phyloP scores from a whole-genome alignment of 2,888 invertebrate genomes.

The Drosophila barbarae region DNA sequence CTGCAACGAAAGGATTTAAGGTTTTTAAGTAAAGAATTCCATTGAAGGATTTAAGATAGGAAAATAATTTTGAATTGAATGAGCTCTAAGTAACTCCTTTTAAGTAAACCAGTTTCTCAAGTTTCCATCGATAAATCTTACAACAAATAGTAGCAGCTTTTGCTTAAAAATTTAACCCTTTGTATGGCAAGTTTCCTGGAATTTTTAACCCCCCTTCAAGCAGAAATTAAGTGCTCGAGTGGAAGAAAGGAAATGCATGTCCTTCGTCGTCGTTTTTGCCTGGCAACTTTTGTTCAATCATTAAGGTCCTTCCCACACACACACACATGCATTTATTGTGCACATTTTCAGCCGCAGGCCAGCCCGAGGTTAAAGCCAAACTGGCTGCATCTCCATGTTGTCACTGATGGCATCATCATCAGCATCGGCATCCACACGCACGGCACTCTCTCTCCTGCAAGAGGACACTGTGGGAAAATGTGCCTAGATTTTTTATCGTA shows the following conservation, averaged over 20 bases:
- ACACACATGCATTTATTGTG: conserved; percentile 16
- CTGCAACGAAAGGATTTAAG: conserved; percentile 81
- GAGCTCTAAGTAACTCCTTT: neutral
- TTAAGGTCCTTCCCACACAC: conserved; percentile 9
- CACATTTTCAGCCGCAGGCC: conserved; percentile 19
- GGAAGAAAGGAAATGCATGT: neutral
- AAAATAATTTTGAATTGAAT: neutral
- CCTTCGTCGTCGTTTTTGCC: neutral
- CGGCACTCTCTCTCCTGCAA: neutral
- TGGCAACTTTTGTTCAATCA: conserved; percentile 20
- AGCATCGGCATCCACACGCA: conserved; percentile 17
- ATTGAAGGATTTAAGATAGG: neutral
- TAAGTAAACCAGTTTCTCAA: neutral
- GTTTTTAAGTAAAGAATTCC: conserved; percentile 7
- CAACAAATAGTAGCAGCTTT: neutral
- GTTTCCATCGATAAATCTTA: neutral
- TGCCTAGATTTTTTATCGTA: too few relatives aligned
- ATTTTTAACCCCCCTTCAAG: neutral
- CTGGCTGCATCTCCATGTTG: conserved; percentile 36
- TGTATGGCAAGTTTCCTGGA: neutral
- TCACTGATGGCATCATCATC: conserved; percentile 52
- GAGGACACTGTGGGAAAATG: neutral
- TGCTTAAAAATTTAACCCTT: neutral
- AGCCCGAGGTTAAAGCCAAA: conserved; percentile 11
- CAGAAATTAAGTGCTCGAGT: neutral